Percentiles rank a stretch among this genome's conserved stretches.
These are phyloP conservation scores for Enteromius anoplus DNA, from an alignment of 2,797 vertebrate species.

Conservation along the genomic window DNA sequence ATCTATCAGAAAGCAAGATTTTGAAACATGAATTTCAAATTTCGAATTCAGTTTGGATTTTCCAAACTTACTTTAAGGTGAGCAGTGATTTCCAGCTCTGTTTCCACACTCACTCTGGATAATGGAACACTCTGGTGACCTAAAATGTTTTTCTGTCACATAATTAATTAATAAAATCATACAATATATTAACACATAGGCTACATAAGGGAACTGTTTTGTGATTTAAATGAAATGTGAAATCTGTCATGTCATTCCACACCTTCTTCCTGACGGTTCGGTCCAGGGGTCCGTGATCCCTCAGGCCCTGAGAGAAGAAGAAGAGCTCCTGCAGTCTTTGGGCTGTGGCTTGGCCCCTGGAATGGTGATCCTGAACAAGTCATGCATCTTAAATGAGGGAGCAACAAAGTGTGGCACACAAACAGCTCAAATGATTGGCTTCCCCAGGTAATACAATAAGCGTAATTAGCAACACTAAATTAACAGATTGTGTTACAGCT, in stretches of 20 bases:
- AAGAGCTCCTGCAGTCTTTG: conserved; percentile 66
- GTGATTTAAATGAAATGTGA: background rate
- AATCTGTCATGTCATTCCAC: background rate
- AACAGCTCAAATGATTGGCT: conserved; percentile 30
- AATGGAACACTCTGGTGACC: conserved; percentile 57
- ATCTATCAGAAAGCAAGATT: background rate
- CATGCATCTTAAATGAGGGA: conserved; percentile 44
- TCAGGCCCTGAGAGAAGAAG: conserved; percentile 58
- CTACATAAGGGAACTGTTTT: background rate
- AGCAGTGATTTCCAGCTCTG: conserved; percentile 57
- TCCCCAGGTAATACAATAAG: conserved; percentile 27
- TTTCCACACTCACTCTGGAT: conserved; percentile 64
- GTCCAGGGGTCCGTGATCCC: conserved; percentile 41
- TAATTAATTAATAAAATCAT: background rate
- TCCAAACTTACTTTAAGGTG: conserved; percentile 67
- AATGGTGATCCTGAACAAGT: conserved; percentile 55
- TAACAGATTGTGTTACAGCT: conserved; percentile 11
- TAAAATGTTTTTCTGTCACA: conserved; percentile 58
- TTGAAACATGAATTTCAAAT: background rate
- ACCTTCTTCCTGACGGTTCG: conserved; percentile 59
- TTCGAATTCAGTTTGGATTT: too few relatives aligned
- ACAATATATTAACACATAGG: background rate
- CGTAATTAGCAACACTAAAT: conserved; percentile 36
- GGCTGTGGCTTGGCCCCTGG: conserved; percentile 44
- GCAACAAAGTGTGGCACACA: conserved; percentile 26